These are phyloP conservation scores for Columba guinea DNA, from an alignment of 2,797 vertebrate species.

Conservation along the genomic window DNA sequence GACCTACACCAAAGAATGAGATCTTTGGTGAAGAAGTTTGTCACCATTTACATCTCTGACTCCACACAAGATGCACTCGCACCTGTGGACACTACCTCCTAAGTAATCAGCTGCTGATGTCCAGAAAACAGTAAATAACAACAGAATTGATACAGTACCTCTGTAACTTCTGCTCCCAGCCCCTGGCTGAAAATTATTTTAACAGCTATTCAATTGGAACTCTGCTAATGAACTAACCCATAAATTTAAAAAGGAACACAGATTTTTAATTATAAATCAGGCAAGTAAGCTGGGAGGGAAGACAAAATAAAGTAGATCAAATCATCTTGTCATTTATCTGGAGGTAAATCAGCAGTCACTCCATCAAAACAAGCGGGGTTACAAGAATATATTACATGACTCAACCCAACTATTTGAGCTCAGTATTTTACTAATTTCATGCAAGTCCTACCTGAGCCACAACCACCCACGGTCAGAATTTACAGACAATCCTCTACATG, in stretches of 20 bases:
- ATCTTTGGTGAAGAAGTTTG: background rate
- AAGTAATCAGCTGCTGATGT: background rate
- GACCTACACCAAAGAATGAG: background rate
- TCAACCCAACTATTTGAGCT: background rate
- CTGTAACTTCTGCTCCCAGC: background rate
- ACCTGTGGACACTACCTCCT: background rate
- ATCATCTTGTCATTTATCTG: background rate
- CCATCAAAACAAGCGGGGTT: background rate
- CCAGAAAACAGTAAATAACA: background rate
- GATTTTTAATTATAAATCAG: background rate
- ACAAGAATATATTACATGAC: background rate
- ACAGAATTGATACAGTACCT: rapidly evolving
- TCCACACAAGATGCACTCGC: background rate
- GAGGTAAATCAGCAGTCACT: background rate
- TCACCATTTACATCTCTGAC: background rate
- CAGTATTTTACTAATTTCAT: background rate
- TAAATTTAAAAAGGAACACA: background rate
- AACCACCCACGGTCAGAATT: background rate
- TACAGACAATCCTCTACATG: background rate
- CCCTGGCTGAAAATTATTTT: background rate
- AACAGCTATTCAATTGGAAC: background rate
- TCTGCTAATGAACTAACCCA: background rate
- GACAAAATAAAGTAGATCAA: background rate
- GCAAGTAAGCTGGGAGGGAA: background rate
- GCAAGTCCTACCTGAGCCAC: background rate